Conservation (phyloP, 1,140 invertebrate genomes). For the Argopecten irradians region DNA sequence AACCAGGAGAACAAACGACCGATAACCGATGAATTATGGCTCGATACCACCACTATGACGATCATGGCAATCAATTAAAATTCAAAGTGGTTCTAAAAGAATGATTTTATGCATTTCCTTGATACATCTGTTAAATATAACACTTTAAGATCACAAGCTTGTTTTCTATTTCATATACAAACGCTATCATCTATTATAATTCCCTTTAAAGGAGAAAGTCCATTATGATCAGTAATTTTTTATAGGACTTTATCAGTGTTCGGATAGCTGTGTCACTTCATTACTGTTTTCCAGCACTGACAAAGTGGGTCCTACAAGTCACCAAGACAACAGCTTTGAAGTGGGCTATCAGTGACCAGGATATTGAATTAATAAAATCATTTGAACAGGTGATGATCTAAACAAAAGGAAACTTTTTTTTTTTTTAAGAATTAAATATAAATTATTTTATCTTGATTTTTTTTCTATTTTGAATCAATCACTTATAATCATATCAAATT, state of each 20-base stretch:
- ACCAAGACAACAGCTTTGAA: not conserved
- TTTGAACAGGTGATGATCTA: not conserved
- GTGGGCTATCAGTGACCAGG: not conserved
- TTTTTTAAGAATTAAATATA: not conserved
- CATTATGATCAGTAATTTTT: not conserved
- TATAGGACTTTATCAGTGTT: not conserved
- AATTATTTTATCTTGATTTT: not conserved
- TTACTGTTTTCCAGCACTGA: not conserved
- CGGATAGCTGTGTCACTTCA: not conserved
- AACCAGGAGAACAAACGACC: too few species aligned
- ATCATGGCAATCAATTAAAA: constrained; percentile 4
- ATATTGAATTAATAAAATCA: not conserved
- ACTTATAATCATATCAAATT: not conserved
- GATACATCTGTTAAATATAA: constrained; percentile 11
- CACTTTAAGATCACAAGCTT: not conserved
- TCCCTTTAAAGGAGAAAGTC: not conserved
- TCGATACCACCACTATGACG: not conserved
- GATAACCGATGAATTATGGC: too few species aligned
- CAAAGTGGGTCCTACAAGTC: not conserved
- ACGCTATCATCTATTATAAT: not conserved
- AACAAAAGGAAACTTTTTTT: not conserved
- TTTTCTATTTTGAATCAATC: not conserved
- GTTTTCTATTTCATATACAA: not conserved
- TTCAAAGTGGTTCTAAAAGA: not conserved
- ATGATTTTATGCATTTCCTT: not conserved